phyloP scores from a whole-genome alignment of 2,113 vertebrate genomes.

The Cyrtonyx montezumae region DNA sequence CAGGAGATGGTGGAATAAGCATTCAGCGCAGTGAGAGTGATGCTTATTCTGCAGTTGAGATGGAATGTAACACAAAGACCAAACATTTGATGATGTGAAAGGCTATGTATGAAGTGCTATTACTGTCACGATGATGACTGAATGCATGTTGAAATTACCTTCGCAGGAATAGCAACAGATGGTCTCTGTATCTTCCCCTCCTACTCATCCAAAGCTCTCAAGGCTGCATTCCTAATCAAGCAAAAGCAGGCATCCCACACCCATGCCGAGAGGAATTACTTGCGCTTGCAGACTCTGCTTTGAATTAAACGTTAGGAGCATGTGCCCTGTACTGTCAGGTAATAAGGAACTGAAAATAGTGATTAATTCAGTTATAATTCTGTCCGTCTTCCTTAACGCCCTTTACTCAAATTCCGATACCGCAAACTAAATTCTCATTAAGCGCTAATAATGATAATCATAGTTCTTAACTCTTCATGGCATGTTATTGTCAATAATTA shows the following conservation, averaged over 20 bases:
- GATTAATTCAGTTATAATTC: background rate
- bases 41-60: background rate
- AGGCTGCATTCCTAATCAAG: constrained; percentile 45
- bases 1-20: background rate
- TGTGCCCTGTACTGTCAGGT: background rate
- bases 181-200: constrained; percentile 49
- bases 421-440: constrained; percentile 35
- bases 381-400: background rate
- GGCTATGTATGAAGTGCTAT: constrained; percentile 51
- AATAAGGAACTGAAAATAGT: background rate
- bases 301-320: background rate
- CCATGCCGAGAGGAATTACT: constrained; percentile 7
- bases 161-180: constrained; percentile 26
- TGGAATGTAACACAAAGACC: constrained; percentile 23
- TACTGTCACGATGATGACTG: constrained; percentile 45
- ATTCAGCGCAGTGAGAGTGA: background rate
- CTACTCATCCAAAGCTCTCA: constrained; percentile 50
- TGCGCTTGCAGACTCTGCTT: background rate
- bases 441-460: constrained; percentile 36
- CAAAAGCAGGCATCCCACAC: constrained; percentile 1
- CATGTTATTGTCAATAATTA: constrained; percentile 40
- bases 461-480: background rate
- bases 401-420: background rate
- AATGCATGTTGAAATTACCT: constrained; percentile 60
- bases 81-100: constrained; percentile 41